These are phyloP conservation scores for Anas platyrhynchos DNA, from an alignment of 2,113 vertebrate species.

Conservation along the genomic window DNA sequence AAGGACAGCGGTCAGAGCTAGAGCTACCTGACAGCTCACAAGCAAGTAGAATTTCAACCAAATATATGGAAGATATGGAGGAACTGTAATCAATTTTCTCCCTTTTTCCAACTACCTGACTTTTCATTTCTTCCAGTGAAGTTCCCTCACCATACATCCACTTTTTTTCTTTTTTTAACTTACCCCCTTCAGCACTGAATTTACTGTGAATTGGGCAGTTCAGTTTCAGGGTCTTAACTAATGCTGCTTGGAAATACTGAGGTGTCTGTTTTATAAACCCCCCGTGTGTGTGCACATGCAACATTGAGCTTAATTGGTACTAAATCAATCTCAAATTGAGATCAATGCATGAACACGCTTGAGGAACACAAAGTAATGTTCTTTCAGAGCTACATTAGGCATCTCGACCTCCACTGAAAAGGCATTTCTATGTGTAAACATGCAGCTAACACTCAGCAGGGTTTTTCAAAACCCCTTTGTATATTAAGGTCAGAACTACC, in stretches of 20 bases:
- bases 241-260: not conserved
- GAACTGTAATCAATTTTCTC: not conserved
- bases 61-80: not conserved
- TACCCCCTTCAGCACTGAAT: not conserved
- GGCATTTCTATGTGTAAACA: not conserved
- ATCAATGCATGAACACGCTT: not conserved
- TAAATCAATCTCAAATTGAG: slow-evolving; percentile 7
- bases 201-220: not conserved
- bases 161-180: not conserved
- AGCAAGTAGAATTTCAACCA: not conserved
- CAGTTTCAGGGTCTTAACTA: not conserved
- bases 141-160: not conserved
- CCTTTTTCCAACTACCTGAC: not conserved
- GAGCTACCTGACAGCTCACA: not conserved
- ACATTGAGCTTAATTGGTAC: not conserved
- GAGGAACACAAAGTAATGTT: not conserved
- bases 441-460: not conserved
- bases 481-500: not conserved
- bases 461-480: not conserved
- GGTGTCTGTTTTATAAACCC: not conserved
- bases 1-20: not conserved
- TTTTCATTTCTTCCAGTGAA: not conserved
- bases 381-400: not conserved
- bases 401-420: slow-evolving; percentile 33
- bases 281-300: not conserved